These are phyloP conservation scores for Bambusicola thoracicus DNA, from an alignment of 2,113 vertebrate species.

Conservation along the genomic window DNA sequence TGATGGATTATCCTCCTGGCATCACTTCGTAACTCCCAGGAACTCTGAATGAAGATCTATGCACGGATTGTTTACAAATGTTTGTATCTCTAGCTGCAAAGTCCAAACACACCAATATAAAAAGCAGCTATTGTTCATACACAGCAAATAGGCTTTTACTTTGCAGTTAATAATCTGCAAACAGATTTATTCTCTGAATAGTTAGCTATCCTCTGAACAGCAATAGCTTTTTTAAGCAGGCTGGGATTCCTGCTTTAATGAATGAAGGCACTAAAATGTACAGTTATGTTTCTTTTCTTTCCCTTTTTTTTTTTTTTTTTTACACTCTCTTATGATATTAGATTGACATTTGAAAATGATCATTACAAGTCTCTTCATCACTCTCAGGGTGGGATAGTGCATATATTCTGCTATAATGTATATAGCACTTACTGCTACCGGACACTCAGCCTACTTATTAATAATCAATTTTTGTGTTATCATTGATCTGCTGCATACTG, in stretches of 20 bases:
- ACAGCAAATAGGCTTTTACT: neutral
- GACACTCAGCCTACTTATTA: neutral
- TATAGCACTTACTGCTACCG: neutral
- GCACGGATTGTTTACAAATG: neutral
- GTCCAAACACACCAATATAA: neutral
- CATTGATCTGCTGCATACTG: neutral
- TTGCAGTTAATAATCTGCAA: neutral
- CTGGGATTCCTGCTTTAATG: neutral
- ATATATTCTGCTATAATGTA: neutral
- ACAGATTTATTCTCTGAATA: neutral
- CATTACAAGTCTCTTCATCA: neutral
- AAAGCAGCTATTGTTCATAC: neutral
- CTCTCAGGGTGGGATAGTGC: neutral
- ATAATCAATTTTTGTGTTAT: constrained; percentile 25
- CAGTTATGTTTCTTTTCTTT: neutral
- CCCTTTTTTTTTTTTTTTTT: neutral
- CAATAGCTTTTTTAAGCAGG: neutral
- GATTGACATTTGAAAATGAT: neutral
- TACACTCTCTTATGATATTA: neutral
- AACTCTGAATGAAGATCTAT: neutral
- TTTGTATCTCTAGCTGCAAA: neutral
- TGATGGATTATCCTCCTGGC: neutral
- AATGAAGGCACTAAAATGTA: neutral
- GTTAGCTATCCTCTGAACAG: neutral
- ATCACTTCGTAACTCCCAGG: neutral